Base-by-base conservation (phyloP, 2,113 vertebrate species). In the Callithrix jacchus region DNA sequence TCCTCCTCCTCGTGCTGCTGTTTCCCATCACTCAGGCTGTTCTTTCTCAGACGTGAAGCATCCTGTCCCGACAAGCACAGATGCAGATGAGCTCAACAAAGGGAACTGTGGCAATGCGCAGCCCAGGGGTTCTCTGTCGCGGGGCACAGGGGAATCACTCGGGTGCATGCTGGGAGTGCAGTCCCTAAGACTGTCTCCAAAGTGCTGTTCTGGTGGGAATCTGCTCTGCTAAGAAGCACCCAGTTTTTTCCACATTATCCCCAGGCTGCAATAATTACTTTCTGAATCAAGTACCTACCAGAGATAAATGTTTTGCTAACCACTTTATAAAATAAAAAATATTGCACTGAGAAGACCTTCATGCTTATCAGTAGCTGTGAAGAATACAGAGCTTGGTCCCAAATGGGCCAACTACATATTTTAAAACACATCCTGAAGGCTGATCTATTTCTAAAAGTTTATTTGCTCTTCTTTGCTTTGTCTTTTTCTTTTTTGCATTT, bases 221-320 rank as follows among this genome's bases (percentile, higher is more conserved):
- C 13, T 52, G 40, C 14, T 45, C 16, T 47, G 30, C 30, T 49
- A 61, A 81, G 80, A 93, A 35, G 16, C 6, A 61, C 70, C 25
- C 27, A 11, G 5, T 13, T 68, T 61, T 25, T 45, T 32, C 8
- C 16, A 11, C 25, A 47, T 30, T 0, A 0, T 3, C 20, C 56
- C 35, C 88, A 37, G 10, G 32, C 35, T 20, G 12, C 0, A 1
- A 8, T 25, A 1, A 42, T 42, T 4, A 18, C 82, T 82, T 27
- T 35, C 87, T 76, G 40, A 47, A 80, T 56, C 61, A 89, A 85
- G 35, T 56, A 9, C 14, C 32, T 17, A 5, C 13, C 47, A 35
- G 45, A 79, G 42, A 37, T n/a, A 21, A 73, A 47, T 11, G 25
- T 30, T 93, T 68, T 68, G 47, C 74, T 40, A 40, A 82, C 21